These are phyloP conservation scores for Irena cyanogastra DNA, from an alignment of 2,113 vertebrate species.

Conservation along the genomic window DNA sequence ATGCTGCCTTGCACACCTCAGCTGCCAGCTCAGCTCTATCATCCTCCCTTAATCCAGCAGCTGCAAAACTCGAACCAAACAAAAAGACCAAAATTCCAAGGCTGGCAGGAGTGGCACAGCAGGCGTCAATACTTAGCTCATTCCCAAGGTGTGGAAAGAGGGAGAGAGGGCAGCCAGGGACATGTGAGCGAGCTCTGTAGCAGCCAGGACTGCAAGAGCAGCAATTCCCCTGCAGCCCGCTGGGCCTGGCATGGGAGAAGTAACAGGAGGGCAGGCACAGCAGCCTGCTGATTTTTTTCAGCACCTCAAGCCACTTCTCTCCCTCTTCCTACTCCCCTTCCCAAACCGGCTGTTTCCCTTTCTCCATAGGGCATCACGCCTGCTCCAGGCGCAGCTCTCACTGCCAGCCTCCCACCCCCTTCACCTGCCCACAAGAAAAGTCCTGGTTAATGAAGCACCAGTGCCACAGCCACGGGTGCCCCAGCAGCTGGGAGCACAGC, in stretches of 20 bases:
- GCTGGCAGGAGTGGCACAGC: not conserved
- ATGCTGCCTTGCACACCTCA: not conserved
- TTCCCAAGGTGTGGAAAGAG: not conserved
- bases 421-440: not conserved
- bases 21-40: not conserved
- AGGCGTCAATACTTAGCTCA: not conserved
- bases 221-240: not conserved
- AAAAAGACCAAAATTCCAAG: not conserved
- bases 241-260: not conserved
- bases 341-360: not conserved
- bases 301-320: not conserved
- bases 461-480: not conserved
- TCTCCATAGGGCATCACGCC: not conserved
- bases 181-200: not conserved
- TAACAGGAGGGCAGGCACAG: not conserved
- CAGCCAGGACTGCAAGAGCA: not conserved
- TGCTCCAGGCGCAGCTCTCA: not conserved
- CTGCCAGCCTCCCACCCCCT: not conserved
- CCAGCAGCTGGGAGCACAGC: not conserved
- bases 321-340: not conserved
- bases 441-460: not conserved
- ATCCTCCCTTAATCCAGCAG: not conserved
- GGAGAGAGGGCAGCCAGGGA: not conserved
- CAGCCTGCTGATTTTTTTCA: not conserved
- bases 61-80: not conserved